Evolutionary conservation across 2,888 invertebrate genomes (phyloP).

Genomic region (Panopea generosa): DNA sequence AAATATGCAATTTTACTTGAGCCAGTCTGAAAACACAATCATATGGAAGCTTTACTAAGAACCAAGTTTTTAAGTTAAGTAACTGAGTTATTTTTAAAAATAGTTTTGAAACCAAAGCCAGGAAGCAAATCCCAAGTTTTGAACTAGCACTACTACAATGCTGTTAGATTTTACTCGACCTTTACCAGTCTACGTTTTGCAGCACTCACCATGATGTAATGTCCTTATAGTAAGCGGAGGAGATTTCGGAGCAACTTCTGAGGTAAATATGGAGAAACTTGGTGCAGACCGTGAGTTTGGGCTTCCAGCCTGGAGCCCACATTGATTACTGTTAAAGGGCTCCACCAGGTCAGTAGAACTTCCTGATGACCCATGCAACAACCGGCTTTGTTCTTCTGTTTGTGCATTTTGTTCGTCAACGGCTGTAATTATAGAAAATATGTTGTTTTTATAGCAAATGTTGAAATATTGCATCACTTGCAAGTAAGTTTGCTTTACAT

Average conservation of each 20-base stretch:
- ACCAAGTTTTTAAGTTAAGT: too few relatives aligned
- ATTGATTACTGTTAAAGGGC: constrained; percentile 50
- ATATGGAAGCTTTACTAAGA: too few relatives aligned
- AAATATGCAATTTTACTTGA: too few relatives aligned
- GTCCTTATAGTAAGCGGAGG: constrained; percentile 25
- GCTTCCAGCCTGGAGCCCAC: constrained; percentile 61
- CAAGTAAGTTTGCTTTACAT: not conserved
- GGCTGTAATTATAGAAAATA: constrained; percentile 78
- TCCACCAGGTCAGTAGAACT: constrained; percentile 64
- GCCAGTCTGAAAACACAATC: too few relatives aligned
- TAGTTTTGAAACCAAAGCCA: too few relatives aligned
- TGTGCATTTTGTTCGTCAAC: constrained; percentile 88
- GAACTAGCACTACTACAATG: too few relatives aligned
- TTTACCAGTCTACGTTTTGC: too few relatives aligned
- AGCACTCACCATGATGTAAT: too few relatives aligned
- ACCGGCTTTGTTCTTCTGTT: constrained; percentile 73
- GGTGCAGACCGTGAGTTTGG: constrained; percentile 79
- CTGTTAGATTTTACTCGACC: too few relatives aligned
- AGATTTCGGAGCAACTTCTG: constrained; percentile 63
- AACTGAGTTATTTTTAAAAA: too few relatives aligned
- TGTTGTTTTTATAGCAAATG: not conserved
- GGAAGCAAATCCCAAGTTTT: too few relatives aligned
- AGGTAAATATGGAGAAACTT: constrained; percentile 77
- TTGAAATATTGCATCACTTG: not conserved
- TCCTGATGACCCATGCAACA: constrained; percentile 56